Conservation (phyloP, 1,140 invertebrate genomes). For the Drosophila melanica region DNA sequence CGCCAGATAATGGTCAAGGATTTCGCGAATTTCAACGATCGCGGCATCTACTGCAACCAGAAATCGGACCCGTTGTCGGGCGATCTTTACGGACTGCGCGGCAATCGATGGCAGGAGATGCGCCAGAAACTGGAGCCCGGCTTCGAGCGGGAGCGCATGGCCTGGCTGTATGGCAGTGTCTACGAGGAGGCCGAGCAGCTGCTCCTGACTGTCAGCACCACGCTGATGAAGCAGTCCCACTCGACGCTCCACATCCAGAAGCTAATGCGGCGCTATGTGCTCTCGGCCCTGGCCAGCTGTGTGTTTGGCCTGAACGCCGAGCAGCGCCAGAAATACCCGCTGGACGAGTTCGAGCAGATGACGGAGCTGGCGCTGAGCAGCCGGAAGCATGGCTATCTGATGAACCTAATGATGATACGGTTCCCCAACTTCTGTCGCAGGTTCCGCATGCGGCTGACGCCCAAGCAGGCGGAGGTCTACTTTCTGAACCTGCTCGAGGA, state of each 20-base stretch:
- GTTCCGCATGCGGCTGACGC: constrained; percentile 57
- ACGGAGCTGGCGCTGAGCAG: constrained; percentile 72
- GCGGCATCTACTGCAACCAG: constrained; percentile 85
- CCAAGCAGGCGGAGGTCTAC: constrained; percentile 81
- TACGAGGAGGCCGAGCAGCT: constrained; percentile 65
- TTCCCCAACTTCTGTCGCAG: constrained; percentile 68
- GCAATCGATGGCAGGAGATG: constrained; percentile 86
- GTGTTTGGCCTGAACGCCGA: constrained; percentile 68
- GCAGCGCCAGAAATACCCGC: constrained; percentile 50
- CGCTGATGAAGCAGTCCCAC: constrained; percentile 60
- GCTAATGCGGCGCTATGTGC: constrained; percentile 68
- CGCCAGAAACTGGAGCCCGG: constrained; percentile 87
- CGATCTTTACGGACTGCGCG: constrained; percentile 85
- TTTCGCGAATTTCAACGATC: constrained; percentile 86
- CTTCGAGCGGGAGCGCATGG: constrained; percentile 87
- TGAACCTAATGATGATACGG: constrained; percentile 68
- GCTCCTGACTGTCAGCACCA: constrained; percentile 49
- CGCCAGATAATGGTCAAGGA: constrained; percentile 86
- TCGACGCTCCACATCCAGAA: constrained; percentile 73
- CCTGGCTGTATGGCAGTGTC: constrained; percentile 84
- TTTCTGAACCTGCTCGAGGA: constrained; percentile 84
- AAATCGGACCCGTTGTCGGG: constrained; percentile 85
- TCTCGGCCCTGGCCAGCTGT: constrained; percentile 61
- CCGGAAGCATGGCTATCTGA: constrained; percentile 67
- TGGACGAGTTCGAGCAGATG: constrained; percentile 74